These are phyloP conservation scores for Chaunax sp. DNA, from an alignment of 2,797 vertebrate species.

Conservation along the genomic window DNA sequence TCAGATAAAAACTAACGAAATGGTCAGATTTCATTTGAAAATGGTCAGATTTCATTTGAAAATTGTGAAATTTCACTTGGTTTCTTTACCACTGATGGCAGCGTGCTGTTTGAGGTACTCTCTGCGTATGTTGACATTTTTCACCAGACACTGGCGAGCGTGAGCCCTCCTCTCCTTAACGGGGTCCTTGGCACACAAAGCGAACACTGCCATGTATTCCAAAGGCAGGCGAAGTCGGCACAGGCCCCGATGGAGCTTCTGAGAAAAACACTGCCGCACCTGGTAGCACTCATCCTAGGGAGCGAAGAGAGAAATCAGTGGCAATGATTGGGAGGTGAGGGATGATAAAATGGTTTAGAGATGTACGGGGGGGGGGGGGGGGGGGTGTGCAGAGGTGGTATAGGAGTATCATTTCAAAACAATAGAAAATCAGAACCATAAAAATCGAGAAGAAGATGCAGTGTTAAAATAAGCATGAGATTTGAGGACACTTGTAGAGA, in stretches of 20 bases:
- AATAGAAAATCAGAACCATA: background rate
- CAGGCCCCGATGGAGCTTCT: conserved; percentile 97
- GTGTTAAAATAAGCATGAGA: background rate
- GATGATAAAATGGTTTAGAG: background rate
- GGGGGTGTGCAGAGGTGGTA: background rate
- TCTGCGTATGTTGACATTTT: conserved; percentile 95
- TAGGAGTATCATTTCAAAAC: background rate
- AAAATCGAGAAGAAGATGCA: background rate
- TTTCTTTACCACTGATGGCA: conserved; percentile 92
- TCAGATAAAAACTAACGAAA: background rate
- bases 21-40: background rate
- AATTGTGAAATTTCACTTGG: too few species aligned
- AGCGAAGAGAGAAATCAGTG: background rate
- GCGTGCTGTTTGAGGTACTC: conserved; percentile 99
- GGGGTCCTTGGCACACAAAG: conserved; percentile 96
- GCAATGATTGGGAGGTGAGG: background rate
- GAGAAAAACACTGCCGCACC: conserved; percentile 96
- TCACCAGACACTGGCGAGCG: conserved; percentile 96
- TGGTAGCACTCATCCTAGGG: conserved; percentile 97
- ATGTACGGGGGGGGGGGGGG: too few species aligned
- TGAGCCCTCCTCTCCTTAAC: conserved; percentile 97
- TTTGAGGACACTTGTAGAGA: rapidly evolving
- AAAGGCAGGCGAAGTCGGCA: conserved; percentile 94
- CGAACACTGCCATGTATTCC: conserved; percentile 98
- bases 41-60: background rate